Evolutionary conservation across 2,113 vertebrate genomes (phyloP).

Genomic region (Macaca fascicularis): T2T-MFA8v1.1 NC_088386.1:96357501-96358000

Average conservation of each 20-base stretch:
- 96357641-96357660: not conserved
- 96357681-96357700: not conserved
- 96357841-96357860: not conserved
- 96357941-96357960: not conserved
- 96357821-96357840: not conserved
- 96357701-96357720: not conserved
- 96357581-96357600: not conserved
- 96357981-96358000: not conserved
- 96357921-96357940: not conserved
- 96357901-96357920: not conserved
- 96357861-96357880: not conserved
- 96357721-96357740: not conserved
- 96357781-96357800: not conserved
- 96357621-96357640: not conserved
- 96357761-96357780: not conserved
- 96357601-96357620: not conserved
- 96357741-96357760: not conserved
- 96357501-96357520: no score
- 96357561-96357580: not conserved
- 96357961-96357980: not conserved
- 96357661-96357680: not conserved
- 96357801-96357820: not conserved
- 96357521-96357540: not conserved
- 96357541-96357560: not conserved
- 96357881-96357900: not conserved